Evolutionary conservation across 1,140 invertebrate genomes (phyloP).

Genomic region (Papilio dardanus): DNA sequence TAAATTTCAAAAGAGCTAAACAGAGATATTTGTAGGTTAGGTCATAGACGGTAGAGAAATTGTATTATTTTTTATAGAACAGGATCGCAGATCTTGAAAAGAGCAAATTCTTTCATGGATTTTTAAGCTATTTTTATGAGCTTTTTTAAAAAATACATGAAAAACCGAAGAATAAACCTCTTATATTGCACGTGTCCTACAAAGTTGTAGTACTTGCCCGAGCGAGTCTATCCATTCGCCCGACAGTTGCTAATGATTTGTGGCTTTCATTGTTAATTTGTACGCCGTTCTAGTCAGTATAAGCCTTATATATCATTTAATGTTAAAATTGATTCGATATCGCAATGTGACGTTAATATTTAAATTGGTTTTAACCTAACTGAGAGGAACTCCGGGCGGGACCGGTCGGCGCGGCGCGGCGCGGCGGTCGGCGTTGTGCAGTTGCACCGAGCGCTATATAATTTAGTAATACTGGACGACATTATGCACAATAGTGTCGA

Average conservation of each 20-base stretch:
- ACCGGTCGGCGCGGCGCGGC: too few relatives aligned
- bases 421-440: conserved; percentile 37
- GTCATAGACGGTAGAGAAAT: neutral
- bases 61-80: neutral
- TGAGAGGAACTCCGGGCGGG: conserved; percentile 40
- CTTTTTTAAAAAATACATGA: too few relatives aligned
- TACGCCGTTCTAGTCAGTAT: neutral
- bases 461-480: conserved; percentile 71
- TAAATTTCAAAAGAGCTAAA: neutral
- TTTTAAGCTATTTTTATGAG: neutral
- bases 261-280: neutral
- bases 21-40: neutral
- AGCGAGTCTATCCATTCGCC: neutral
- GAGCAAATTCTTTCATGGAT: neutral
- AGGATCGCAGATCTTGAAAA: neutral
- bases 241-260: neutral
- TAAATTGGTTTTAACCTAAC: conserved; percentile 33
- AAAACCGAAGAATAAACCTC: neutral
- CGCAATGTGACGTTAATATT: conserved; percentile 27
- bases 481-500: conserved; percentile 72
- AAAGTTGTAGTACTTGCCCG: too few relatives aligned
- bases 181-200: neutral
- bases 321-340: neutral
- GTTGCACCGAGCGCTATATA: conserved; percentile 54
- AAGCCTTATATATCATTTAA: neutral